phyloP scores from a whole-genome alignment of 2,113 vertebrate species.

The Tachycineta bicolor region DNA sequence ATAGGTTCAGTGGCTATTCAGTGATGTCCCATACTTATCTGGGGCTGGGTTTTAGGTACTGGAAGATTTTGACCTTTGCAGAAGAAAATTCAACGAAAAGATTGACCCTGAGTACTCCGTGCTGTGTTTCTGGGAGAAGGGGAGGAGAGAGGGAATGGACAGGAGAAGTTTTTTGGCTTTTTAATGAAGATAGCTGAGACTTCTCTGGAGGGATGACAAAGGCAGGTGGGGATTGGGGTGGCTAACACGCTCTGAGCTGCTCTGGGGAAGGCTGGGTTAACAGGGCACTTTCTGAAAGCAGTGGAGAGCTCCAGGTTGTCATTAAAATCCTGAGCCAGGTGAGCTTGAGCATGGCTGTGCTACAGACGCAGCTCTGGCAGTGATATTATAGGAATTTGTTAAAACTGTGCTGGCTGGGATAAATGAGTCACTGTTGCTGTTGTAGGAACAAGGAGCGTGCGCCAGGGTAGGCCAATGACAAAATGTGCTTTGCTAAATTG shows the following conservation, averaged over 20 bases:
- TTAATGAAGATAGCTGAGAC: neutral
- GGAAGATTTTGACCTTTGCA: neutral
- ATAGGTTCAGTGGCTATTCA: neutral
- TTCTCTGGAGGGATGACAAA: neutral
- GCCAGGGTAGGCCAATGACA: neutral
- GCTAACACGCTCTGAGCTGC: fast-evolving
- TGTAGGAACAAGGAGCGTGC: fast-evolving
- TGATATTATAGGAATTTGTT: neutral
- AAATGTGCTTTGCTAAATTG: neutral
- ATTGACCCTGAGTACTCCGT: neutral
- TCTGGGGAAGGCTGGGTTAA: neutral
- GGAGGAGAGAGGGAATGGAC: neutral
- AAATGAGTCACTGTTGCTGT: neutral
- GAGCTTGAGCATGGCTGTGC: neutral
- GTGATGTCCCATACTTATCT: neutral
- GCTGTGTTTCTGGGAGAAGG: neutral
- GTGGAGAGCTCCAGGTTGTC: neutral
- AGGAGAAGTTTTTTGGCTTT: neutral
- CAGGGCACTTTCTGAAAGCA: neutral
- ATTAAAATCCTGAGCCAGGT: neutral
- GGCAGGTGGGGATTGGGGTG: neutral
- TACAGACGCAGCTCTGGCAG: neutral
- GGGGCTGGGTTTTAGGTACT: neutral
- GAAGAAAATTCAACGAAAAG: neutral
- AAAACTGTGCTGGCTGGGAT: neutral